phyloP scores from a whole-genome alignment of 2,113 vertebrate genomes.

The Dicrurus megarhynchus region DNA sequence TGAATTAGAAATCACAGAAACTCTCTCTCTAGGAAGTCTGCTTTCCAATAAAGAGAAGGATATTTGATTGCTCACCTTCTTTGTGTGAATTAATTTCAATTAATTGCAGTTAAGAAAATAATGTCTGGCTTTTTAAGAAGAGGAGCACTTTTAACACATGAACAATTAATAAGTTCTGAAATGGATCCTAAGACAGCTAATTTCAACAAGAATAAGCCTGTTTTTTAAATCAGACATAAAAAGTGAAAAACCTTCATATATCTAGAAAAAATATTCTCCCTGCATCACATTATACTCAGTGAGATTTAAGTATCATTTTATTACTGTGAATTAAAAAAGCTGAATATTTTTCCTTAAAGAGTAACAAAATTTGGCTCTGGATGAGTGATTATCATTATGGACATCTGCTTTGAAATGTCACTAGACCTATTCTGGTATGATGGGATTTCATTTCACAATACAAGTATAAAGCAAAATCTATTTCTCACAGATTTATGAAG shows the following conservation, averaged over 20 bases:
- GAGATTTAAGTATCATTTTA: background rate
- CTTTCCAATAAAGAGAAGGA: conserved; percentile 2
- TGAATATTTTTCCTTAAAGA: background rate
- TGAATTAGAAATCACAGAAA: conserved; percentile 42
- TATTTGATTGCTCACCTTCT: conserved; percentile 47
- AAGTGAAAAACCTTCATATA: background rate
- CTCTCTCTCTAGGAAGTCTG: conserved; percentile 13
- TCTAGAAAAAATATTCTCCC: background rate
- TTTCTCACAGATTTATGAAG: conserved; percentile 39
- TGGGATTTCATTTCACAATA: background rate
- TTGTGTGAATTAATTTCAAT: conserved; percentile 48
- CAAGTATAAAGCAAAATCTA: background rate
- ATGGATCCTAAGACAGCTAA: background rate
- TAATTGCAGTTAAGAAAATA: background rate
- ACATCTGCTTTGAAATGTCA: conserved; percentile 43
- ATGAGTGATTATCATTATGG: conserved; percentile 3
- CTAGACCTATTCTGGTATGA: background rate
- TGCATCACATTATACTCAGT: background rate
- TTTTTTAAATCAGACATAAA: background rate
- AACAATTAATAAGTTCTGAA: background rate
- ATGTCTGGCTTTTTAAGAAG: background rate
- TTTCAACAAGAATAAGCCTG: background rate
- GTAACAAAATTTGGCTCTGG: background rate
- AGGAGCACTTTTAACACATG: background rate
- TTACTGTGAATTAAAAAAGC: background rate